Evolutionary conservation across 2,888 invertebrate genomes (phyloP).

Genomic region (Troides helena): DNA sequence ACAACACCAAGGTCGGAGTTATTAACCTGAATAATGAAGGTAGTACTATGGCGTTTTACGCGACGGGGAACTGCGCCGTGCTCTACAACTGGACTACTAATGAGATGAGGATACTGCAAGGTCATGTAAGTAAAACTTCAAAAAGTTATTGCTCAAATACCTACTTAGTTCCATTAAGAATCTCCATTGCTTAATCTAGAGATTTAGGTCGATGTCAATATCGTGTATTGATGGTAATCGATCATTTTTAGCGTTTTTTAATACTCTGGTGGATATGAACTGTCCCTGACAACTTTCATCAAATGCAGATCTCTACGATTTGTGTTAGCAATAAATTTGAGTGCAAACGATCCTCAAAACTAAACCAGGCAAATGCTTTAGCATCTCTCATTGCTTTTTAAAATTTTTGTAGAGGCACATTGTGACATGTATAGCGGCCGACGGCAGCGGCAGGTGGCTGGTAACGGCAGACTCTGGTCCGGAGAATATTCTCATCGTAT

Average conservation of each 20-base stretch:
- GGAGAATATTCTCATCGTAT: conserved; percentile 80
- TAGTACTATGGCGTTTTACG: conserved; percentile 80
- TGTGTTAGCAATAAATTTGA: no score
- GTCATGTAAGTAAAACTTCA: conserved; percentile 79
- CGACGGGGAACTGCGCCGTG: conserved; percentile 82
- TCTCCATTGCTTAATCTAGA: no score
- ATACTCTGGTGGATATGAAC: no score
- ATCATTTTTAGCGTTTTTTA: no score
- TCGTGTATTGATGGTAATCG: no score
- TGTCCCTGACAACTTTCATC: no score
- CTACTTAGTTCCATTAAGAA: no score
- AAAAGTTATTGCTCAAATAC: no score
- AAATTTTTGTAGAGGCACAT: conserved; percentile 64
- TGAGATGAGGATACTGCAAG: conserved; percentile 82
- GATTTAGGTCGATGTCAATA: no score
- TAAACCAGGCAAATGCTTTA: no score
- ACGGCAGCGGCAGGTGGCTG: conserved; percentile 77
- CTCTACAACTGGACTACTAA: conserved; percentile 82
- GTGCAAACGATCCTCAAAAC: no score
- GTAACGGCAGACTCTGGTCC: conserved; percentile 80
- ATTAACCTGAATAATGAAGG: conserved; percentile 79
- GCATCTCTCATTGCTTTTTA: neutral
- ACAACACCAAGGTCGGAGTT: conserved; percentile 79
- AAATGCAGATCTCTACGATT: no score
- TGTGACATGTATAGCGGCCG: conserved; percentile 72